Evolutionary conservation across 64 coral and sea anemone genomes (phyloP).

Genomic region (Astreopora myriophthalma): DNA sequence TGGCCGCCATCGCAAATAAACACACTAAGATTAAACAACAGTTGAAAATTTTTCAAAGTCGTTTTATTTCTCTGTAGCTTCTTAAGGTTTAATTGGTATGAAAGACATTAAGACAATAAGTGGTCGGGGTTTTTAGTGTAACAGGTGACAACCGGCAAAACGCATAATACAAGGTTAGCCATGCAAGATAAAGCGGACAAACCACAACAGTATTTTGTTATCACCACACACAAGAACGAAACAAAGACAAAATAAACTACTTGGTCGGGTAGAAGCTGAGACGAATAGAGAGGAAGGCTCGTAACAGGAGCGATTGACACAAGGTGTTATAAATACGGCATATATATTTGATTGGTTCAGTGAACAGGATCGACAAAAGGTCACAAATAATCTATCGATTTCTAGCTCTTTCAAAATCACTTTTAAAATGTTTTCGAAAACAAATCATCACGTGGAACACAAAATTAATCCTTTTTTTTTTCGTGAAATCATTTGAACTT

Average conservation of each 20-base stretch:
- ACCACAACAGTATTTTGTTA: neutral
- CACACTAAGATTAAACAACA: no score
- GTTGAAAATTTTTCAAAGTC: no score
- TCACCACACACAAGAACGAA: neutral
- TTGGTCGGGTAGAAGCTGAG: neutral
- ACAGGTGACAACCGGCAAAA: neutral
- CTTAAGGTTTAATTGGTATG: neutral
- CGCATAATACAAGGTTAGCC: neutral
- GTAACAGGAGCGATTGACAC: neutral
- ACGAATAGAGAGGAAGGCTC: neutral
- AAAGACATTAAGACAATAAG: neutral
- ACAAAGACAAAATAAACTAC: neutral
- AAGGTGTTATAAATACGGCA: no score
- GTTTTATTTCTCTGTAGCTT: neutral
- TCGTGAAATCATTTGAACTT: neutral
- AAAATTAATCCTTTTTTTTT: neutral
- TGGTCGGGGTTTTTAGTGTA: neutral
- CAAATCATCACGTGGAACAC: neutral
- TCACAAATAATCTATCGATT: neutral
- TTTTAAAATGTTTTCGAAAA: neutral
- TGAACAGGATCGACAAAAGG: neutral
- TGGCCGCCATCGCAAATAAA: no score
- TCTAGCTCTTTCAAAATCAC: neutral
- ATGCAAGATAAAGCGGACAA: neutral
- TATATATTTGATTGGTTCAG: neutral